Evolutionary conservation across 2,797 vertebrate genomes (phyloP).

Genomic region (Falco biarmicus): DNA sequence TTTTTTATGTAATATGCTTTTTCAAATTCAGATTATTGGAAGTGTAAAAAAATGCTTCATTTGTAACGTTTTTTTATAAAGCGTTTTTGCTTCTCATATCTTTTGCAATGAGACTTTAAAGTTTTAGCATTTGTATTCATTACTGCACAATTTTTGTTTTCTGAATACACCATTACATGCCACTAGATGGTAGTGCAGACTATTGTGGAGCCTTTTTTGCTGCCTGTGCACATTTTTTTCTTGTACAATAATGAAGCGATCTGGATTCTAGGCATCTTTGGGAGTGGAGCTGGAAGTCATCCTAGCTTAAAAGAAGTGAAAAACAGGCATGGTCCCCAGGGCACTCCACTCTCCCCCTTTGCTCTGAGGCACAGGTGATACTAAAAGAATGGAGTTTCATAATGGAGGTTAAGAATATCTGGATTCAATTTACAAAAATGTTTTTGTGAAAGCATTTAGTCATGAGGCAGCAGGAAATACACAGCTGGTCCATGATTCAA

Average conservation of each 20-base stretch:
- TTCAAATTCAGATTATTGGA: not conserved
- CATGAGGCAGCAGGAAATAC: not conserved
- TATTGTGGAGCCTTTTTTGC: not conserved
- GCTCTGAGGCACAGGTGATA: not conserved
- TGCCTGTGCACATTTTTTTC: not conserved
- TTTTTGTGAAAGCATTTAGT: not conserved
- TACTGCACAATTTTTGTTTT: not conserved
- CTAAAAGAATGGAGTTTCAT: not conserved
- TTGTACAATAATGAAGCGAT: not conserved
- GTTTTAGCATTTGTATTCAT: not conserved
- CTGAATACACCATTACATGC: not conserved
- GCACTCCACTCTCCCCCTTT: not conserved
- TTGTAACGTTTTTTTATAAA: not conserved
- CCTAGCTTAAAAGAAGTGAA: not conserved
- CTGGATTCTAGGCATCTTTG: not conserved
- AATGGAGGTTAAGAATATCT: not conserved
- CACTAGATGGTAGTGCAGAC: constrained; percentile 65
- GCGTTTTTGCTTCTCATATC: not conserved
- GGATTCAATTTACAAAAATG: not conserved
- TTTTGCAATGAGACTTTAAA: not conserved
- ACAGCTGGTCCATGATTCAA: not conserved
- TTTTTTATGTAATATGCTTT: not conserved
- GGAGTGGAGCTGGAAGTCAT: not conserved
- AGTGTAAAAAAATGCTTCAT: not conserved
- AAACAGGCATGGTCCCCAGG: too few species aligned